Base-by-base conservation (phyloP, 2,888 invertebrate genomes). In the Galerucella nymphaeae region DNA sequence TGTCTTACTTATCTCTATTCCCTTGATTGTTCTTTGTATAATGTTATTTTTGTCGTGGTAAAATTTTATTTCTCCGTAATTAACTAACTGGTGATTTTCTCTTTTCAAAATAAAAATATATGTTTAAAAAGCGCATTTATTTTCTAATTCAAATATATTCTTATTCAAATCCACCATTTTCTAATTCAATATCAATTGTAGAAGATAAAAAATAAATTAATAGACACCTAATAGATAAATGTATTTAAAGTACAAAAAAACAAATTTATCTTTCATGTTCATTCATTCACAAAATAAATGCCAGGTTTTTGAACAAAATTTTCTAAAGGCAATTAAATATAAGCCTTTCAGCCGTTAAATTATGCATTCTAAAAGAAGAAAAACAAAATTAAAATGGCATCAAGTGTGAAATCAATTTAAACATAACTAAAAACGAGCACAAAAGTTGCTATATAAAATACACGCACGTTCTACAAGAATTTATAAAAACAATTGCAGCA, bases 401-500 rank as follows among this genome's bases (percentile, higher is more conserved):
- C 75, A 75, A 79, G 82, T 80, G 82, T 82, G 81, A 82, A 82
- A 82, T 81, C 82, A 81, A 82, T 82, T 82, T 81, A 78, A 77
- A 81, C 81, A 79, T 78, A 79, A 80, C 81, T 76, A 80, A 81
- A 81, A 80, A 80, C 78, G 74, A 75, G 75, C 77, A 74, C 79
- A 78, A 81, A 81, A 80, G 76, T 75, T 77, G 82, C 81, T 77
- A 80, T 82, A 83, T 82, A 82, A 83, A 83, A 82, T 82, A 78
- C 82, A 82, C 80, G 81, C 83, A 83, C 83, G 83, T 83, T 79
- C 79, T 68, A 72, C 73, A 74, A 80, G 82, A 82, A 82, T 82
- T 81, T 80, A 82, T 80, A 82, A 82, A 82, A 82, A 82, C 82
- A 79, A 79, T 80, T 75, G 79, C 77, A 73, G 74, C 76, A 72